Conservation (phyloP, 2,888 invertebrate species). For the Cheilosia urbana region DNA sequence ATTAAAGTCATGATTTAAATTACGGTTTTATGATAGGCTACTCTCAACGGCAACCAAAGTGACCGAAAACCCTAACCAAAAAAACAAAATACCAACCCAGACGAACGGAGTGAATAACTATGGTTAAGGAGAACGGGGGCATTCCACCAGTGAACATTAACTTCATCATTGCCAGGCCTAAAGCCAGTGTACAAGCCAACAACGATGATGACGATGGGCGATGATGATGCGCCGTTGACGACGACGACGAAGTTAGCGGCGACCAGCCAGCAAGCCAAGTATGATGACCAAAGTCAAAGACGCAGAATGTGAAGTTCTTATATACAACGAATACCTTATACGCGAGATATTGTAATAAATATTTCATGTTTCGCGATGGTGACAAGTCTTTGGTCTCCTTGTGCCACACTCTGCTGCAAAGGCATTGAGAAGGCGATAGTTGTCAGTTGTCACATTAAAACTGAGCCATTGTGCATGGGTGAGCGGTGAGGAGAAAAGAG, state of each 20-base stretch:
- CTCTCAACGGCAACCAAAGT: conserved; percentile 47
- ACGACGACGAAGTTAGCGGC: background rate
- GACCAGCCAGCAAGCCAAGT: conserved; percentile 25
- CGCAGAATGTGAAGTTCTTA: conserved; percentile 26
- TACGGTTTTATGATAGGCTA: conserved; percentile 61
- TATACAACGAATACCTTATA: conserved; percentile 25
- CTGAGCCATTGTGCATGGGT: conserved; percentile 29
- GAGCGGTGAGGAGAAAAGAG: conserved; percentile 16
- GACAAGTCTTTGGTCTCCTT: conserved; percentile 63
- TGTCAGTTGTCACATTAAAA: conserved; percentile 67
- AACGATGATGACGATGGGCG: conserved; percentile 34
- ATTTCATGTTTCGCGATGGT: conserved; percentile 66
- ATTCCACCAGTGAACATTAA: conserved; percentile 55
- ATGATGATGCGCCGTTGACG: conserved; percentile 37
- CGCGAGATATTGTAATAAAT: conserved; percentile 57
- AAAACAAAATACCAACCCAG: conserved; percentile 1
- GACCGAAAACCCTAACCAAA: conserved; percentile 49
- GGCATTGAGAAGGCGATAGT: conserved; percentile 55
- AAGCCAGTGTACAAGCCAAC: conserved; percentile 38
- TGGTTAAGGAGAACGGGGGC: conserved; percentile 52
- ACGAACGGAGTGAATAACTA: conserved; percentile 18
- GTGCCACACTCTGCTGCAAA: conserved; percentile 43
- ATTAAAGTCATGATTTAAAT: conserved; percentile 66
- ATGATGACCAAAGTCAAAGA: conserved; percentile 57
- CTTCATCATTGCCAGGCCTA: conserved; percentile 52